These are phyloP conservation scores for Echeneis naucrates DNA, from an alignment of 2,797 vertebrate species.

Conservation along the genomic window DNA sequence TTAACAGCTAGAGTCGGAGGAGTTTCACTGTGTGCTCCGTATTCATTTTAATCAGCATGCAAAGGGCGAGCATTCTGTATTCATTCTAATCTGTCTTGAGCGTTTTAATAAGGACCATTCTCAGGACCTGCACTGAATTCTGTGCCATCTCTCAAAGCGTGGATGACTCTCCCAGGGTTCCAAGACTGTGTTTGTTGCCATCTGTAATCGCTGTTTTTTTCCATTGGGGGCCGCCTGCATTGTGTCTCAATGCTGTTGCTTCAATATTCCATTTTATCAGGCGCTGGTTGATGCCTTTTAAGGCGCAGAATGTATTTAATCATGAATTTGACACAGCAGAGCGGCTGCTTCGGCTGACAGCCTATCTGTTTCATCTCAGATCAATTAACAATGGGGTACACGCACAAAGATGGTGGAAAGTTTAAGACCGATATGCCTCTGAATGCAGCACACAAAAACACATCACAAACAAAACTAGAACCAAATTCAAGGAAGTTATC, in stretches of 20 bases:
- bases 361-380: slow-evolving; percentile 62
- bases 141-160: slow-evolving; percentile 20
- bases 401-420: slow-evolving; percentile 45
- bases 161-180: slow-evolving; percentile 52
- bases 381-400: slow-evolving; percentile 69
- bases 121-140: slow-evolving; percentile 42
- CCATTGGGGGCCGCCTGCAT: slow-evolving; percentile 20
- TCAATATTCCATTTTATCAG: slow-evolving; percentile 73
- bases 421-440: slow-evolving; percentile 27
- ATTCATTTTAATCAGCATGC: slow-evolving; percentile 74
- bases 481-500: slow-evolving; percentile 42
- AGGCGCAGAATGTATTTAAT: slow-evolving; percentile 59
- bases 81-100: slow-evolving; percentile 55
- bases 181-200: slow-evolving; percentile 52
- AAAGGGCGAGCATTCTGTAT: slow-evolving; percentile 52
- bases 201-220: slow-evolving; percentile 60
- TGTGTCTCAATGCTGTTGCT: slow-evolving; percentile 52
- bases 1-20: slow-evolving; percentile 60
- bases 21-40: slow-evolving; percentile 37
- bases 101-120: slow-evolving; percentile 66
- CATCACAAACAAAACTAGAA: slow-evolving; percentile 42
- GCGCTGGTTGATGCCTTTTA: slow-evolving; percentile 48
- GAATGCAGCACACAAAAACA: slow-evolving; percentile 50
- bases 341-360: slow-evolving; percentile 36
- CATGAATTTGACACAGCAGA: slow-evolving; percentile 62